Evolutionary conservation across 2,797 vertebrate genomes (phyloP).

Genomic region (Tapirus indicus): DNA sequence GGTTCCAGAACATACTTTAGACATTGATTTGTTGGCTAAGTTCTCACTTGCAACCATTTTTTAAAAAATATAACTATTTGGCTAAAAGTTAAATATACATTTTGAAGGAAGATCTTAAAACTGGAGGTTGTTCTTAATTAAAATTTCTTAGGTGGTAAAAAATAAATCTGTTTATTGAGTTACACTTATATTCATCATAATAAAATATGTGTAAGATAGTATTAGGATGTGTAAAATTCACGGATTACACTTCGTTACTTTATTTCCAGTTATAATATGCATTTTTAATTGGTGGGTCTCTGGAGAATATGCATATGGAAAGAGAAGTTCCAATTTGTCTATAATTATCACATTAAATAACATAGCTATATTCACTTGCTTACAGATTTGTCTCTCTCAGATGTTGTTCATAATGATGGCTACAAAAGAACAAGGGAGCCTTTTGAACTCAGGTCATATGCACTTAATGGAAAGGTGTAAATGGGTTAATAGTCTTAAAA

Average conservation of each 20-base stretch:
- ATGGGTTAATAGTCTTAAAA: neutral
- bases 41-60: neutral
- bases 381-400: neutral
- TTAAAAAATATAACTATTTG: neutral
- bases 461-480: neutral
- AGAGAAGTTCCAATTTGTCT: neutral
- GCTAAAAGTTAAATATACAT: neutral
- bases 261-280: neutral
- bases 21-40: neutral
- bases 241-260: neutral
- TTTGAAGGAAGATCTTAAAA: neutral
- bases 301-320: neutral
- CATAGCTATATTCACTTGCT: neutral
- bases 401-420: neutral
- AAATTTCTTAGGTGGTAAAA: neutral
- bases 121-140: neutral
- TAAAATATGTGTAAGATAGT: neutral
- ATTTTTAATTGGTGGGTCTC: neutral
- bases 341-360: conserved; percentile 31
- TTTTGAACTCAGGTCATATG: neutral
- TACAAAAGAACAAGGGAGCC: neutral
- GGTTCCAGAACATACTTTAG: neutral
- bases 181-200: neutral
- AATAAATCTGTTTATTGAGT: neutral
- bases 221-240: neutral